phyloP scores from a whole-genome alignment of 30 jellyfish, hydroid and myxozoan genomes.

The Sanderia malayensis region DNA sequence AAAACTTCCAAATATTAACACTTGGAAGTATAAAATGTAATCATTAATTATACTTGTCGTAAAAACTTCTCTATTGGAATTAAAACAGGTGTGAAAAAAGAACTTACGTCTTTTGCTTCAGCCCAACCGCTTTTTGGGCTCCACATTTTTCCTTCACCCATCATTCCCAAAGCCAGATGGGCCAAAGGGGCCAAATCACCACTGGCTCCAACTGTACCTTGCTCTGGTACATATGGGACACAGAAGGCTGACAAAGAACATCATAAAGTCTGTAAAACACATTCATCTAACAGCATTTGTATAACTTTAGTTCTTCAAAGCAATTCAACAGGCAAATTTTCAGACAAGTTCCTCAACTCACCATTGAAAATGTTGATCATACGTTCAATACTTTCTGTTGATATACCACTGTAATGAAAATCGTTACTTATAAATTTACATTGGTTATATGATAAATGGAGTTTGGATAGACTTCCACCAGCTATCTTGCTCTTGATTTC shows the following conservation, averaged over 20 bases:
- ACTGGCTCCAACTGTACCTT: slow-evolving; percentile 98
- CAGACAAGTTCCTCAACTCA: no score
- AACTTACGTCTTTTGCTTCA: slow-evolving; percentile 68
- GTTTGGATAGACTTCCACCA: no score
- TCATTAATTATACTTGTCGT: no score
- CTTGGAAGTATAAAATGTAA: no score
- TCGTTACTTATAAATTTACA: background rate
- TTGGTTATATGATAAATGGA: no score
- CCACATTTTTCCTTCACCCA: slow-evolving; percentile 97
- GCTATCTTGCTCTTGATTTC: no score
- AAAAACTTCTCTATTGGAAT: no score
- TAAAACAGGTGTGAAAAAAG: background rate
- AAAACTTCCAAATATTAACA: no score
- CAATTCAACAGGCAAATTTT: no score
- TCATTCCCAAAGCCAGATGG: slow-evolving; percentile 76
- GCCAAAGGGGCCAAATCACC: slow-evolving; percentile 93
- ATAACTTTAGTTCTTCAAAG: no score
- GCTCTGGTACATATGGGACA: slow-evolving; percentile 78
- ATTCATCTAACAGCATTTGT: no score
- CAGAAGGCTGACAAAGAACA: slow-evolving; percentile 57
- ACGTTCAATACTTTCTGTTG: slow-evolving; percentile 46
- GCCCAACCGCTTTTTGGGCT: slow-evolving; percentile 97
- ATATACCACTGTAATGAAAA: slow-evolving; percentile 65
- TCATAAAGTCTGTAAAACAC: no score
- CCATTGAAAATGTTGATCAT: slow-evolving; percentile 74